Evolutionary conservation across 2,113 vertebrate species (phyloP), one percentile per base, ranked within the genome.

Genomic region (Ranitomeya variabilis): DNA sequence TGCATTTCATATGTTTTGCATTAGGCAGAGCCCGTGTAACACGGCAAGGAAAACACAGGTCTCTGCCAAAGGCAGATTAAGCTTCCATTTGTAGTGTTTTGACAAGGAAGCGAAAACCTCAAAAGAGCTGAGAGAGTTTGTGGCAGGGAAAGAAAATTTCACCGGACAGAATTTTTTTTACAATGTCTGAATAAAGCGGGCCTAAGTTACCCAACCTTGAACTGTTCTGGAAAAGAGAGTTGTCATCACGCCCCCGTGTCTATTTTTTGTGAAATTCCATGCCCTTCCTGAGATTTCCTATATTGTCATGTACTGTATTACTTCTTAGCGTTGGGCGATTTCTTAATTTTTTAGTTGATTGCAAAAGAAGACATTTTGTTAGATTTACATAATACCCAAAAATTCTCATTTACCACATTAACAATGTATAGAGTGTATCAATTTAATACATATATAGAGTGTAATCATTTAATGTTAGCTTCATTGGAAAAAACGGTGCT

Each of bases 51-150:
- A 84, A 89, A 79, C 82, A 89, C 74, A 85, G 80, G 82, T 66
- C 62, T 45, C 71, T 85, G 87, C 87, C 87, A 89, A 88, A 45
- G 87, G 87, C 87, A 89, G 87, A 89, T 89, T 89, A 89, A 37
- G 82, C 87, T 55, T 89, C 87, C 87, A 89, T 89, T 89, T 89
- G 81, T 85, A 89, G 87, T 89, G 87, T 89, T 89, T 89, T 89
- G 81, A 89, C 81, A 89, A 85, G 87, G 87, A 89, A 89, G 77
- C 81, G 45, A 89, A 88, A 89, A 89, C 87, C 87, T 89, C 87
- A 89, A 79, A 89, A 89, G 81, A 89, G 76, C 57, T 89, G 82
- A 89, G 51, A 67, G 82, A 85, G 87, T 89, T 89, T 89, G 87
- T 89, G 87, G 87, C 87, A 89, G 80, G 37, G 87, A 77, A 77